Percentiles rank a stretch among this genome's conserved stretches.
Conservation (phyloP, 23 tunicate genomes). For the Halocynthia roretzi region DNA sequence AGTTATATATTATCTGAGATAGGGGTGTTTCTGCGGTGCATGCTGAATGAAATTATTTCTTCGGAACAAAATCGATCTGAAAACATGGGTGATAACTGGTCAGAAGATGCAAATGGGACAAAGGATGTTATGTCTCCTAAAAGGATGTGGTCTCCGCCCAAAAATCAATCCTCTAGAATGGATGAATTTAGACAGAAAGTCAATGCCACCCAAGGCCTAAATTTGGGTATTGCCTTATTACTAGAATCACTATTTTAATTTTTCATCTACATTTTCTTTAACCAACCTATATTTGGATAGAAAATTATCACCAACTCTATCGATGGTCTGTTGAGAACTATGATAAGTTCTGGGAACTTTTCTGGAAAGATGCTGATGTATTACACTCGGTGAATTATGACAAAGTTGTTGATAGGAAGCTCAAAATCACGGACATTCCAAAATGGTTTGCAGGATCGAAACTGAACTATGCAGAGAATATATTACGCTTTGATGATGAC, state of each 20-base stretch:
- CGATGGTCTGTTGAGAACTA: conserved; percentile 73
- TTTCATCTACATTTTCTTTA: background rate
- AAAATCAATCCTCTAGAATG: conserved; percentile 18
- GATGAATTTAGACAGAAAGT: conserved; percentile 25
- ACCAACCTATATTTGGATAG: background rate
- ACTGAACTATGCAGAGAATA: conserved; percentile 81
- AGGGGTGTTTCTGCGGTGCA: too few relatives aligned
- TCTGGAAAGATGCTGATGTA: conserved; percentile 43
- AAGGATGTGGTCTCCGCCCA: conserved; percentile 38
- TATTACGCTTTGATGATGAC: conserved; percentile 61
- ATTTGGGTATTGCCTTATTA: conserved; percentile 15
- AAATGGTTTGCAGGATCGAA: conserved; percentile 74
- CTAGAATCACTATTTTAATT: background rate
- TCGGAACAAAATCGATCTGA: too few relatives aligned
- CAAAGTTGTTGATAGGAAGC: conserved; percentile 48
- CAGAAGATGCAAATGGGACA: too few relatives aligned
- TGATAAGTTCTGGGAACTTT: conserved; percentile 62
- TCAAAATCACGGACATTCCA: conserved; percentile 44
- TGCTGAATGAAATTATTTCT: too few relatives aligned
- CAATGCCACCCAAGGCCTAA: conserved; percentile 15
- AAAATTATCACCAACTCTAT: conserved; percentile 64
- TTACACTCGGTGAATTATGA: conserved; percentile 22
- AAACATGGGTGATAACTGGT: too few relatives aligned
- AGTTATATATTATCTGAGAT: too few relatives aligned
- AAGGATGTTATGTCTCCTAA: background rate